Base-by-base conservation (phyloP, 1,140 invertebrate genomes). In the Drosophila sp. region DNA sequence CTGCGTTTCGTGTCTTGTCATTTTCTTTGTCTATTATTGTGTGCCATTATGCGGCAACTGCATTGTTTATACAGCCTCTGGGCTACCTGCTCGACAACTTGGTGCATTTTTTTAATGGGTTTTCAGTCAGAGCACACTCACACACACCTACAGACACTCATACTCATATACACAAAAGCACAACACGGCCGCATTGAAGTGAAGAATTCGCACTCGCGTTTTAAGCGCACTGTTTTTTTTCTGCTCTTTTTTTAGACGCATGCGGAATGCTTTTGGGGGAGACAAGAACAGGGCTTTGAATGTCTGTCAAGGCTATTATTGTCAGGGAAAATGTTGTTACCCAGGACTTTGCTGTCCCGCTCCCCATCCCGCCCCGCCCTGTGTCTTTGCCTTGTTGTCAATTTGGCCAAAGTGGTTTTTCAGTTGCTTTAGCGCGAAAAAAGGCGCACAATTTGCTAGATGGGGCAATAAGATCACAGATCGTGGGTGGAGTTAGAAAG, bases 361-460 rank as follows among this genome's bases (percentile, higher is more conserved):
- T 8, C 29, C 23, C 40, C 29, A 32, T 38, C 67, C 32, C 71
- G 63, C 27, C 35, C 47, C 44, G 35, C 58, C 32, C 4, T 33
- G 40, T 17, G 17, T 17, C 17, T 17, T 66, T 60, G 56, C 62
- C 56, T 60, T 79, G 85, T 90, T 87, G 90, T 91, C 90, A 91
- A 91, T 91, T 91, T 89, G 80, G 86, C 86, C 86, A 91, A 91
- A 91, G 90, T 91, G 90, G 86, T 91, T 91, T 91, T 91, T 91
- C 90, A 91, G 90, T 85, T 91, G 90, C 86, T 91, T 91, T 90
- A 90, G 76, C 90, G 83, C 85, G 80, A 83, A 91, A 91, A 91
- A 91, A 72, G 81, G 78, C 80, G 63, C 72, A 78, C 73, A 82
- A 82, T 72, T 68, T 74, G 56, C 30, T 27, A n/a, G 57, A n/a